These are phyloP conservation scores for Madoqua kirkii DNA, from an alignment of 2,113 vertebrate species.

Conservation along the genomic window DNA sequence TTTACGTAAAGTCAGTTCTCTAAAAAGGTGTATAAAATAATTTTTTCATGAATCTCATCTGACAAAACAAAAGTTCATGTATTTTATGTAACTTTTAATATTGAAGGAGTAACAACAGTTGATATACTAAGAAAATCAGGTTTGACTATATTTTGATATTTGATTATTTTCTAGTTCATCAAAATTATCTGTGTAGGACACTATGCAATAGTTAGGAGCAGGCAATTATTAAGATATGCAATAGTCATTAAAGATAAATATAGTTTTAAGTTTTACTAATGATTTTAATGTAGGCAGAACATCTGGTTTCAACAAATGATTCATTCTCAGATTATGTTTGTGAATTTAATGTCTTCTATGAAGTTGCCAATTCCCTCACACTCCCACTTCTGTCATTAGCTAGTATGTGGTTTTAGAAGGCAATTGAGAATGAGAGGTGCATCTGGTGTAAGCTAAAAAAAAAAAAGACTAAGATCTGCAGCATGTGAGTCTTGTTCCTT, in stretches of 20 bases:
- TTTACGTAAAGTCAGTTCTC: not conserved
- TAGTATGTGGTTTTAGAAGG: not conserved
- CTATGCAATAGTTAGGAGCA: not conserved
- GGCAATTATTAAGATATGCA: not conserved
- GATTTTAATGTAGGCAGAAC: not conserved
- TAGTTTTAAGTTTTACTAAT: not conserved
- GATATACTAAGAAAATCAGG: too few relatives aligned
- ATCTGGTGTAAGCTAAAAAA: not conserved
- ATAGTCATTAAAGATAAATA: not conserved
- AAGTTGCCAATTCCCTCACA: not conserved
- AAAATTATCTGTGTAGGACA: not conserved
- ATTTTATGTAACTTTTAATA: too few relatives aligned
- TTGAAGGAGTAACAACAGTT: too few relatives aligned
- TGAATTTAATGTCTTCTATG: not conserved
- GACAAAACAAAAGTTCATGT: not conserved
- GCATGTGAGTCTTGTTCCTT: not conserved
- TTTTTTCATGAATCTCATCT: not conserved
- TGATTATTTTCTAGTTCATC: not conserved
- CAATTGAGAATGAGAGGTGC: not conserved
- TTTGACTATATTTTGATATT: not conserved
- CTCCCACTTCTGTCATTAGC: not conserved
- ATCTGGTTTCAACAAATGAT: constrained; percentile 12
- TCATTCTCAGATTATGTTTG: not conserved
- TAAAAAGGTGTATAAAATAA: not conserved
- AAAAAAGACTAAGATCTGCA: not conserved